These are phyloP conservation scores for Martes martes DNA, from an alignment of 2,113 vertebrate genomes.

Conservation along the genomic window DNA sequence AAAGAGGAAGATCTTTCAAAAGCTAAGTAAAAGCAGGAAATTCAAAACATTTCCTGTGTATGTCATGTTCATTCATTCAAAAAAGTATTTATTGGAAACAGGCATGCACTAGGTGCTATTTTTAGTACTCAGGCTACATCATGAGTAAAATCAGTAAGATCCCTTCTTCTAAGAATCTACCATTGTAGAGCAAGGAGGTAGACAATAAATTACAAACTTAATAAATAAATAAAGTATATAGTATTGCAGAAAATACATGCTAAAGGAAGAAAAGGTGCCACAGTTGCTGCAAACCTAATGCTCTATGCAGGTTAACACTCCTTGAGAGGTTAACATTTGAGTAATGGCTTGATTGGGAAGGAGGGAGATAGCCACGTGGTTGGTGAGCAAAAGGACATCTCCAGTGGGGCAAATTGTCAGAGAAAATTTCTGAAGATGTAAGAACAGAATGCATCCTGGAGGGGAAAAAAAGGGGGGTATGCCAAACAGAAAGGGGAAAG, in stretches of 20 bases:
- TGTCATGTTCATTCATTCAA: not conserved
- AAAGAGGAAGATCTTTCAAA: not conserved
- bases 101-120: not conserved
- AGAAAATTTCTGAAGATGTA: not conserved
- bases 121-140: not conserved
- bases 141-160: not conserved
- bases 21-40: not conserved
- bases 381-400: not conserved
- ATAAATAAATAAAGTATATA: not conserved
- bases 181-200: not conserved
- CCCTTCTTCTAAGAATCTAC: not conserved
- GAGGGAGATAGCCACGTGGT: not conserved
- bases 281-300: not conserved
- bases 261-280: not conserved
- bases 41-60: not conserved
- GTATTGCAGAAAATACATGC: not conserved
- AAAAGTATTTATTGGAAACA: not conserved
- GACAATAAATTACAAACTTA: not conserved
- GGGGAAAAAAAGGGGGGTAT: not conserved
- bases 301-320: rapidly evolving
- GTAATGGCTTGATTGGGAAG: not conserved
- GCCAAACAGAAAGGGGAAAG: not conserved
- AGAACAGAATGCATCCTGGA: not conserved
- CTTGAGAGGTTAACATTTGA: not conserved
- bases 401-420: not conserved